Evolutionary conservation across 2,888 invertebrate genomes (phyloP).

Genomic region (Pheosia tremula): DNA sequence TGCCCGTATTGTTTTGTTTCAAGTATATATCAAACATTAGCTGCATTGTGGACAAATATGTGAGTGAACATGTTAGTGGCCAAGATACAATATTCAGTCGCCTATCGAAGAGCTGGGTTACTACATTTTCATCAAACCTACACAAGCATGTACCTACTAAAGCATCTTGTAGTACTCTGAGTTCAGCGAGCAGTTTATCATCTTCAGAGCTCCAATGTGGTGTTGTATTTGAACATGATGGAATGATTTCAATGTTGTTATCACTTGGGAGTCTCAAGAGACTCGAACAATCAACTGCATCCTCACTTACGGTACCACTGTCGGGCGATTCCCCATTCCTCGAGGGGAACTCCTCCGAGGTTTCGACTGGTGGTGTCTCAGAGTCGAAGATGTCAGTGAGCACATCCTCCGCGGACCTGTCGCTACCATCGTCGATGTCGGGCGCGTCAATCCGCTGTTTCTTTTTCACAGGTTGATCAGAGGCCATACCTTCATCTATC

Average conservation of each 20-base stretch:
- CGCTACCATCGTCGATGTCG: slow-evolving; percentile 83
- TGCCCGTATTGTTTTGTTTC: slow-evolving; percentile 92
- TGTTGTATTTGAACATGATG: slow-evolving; percentile 69
- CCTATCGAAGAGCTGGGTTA: slow-evolving; percentile 89
- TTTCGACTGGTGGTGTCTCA: slow-evolving; percentile 70
- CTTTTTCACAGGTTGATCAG: slow-evolving; percentile 94
- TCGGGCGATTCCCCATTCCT: slow-evolving; percentile 79
- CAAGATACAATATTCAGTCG: slow-evolving; percentile 79
- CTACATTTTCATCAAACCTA: slow-evolving; percentile 88
- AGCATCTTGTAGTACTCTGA: slow-evolving; percentile 86
- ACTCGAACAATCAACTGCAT: slow-evolving; percentile 79
- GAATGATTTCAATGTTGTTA: slow-evolving; percentile 63
- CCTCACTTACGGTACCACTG: slow-evolving; percentile 80
- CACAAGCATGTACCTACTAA: slow-evolving; percentile 92
- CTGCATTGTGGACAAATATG: slow-evolving; percentile 93
- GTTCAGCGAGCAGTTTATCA: slow-evolving; percentile 75
- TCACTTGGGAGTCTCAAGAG: slow-evolving; percentile 67
- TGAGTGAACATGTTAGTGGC: slow-evolving; percentile 84
- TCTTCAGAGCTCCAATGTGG: slow-evolving; percentile 69
- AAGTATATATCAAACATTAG: slow-evolving; percentile 93
- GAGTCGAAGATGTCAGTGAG: slow-evolving; percentile 73
- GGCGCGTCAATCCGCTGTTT: slow-evolving; percentile 89
- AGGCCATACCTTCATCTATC: slow-evolving; percentile 87
- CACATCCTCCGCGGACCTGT: slow-evolving; percentile 80
- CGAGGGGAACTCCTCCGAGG: slow-evolving; percentile 68